Base-by-base conservation (phyloP, 2,797 vertebrate species). In the Limnodromus scolopaceus region DNA sequence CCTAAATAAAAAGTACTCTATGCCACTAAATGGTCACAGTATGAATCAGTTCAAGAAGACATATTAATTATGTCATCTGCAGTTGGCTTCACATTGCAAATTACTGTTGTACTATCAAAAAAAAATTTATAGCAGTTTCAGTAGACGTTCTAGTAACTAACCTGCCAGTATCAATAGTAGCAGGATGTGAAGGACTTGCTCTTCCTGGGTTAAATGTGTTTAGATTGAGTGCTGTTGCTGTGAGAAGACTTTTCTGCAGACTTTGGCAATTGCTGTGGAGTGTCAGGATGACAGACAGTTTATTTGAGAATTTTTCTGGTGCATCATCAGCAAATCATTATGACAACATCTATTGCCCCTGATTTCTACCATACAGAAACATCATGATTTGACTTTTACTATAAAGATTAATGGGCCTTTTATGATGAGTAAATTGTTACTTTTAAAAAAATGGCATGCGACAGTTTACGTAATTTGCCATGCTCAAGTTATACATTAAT, bases 401-500 rank as follows among this genome's bases (percentile, higher is more conserved):
- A 13, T 45, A 30, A 5, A 63, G 30, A 77, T 51, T 58, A 81
- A 63, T 4, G 3, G 27, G 28, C 13, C 30, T 86, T 32, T 70
- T 74, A 57, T 38, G 1, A 28, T 65, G 24, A 86, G 23, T 77
- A 51, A 70, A 90, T 58, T 4, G 70, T 63, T 57, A 71, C 3
- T 64, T 81, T 12, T 5, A 23, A 8, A 74, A 82, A 86, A 77
- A 58, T n/a, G 20, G 5, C 5, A 1, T 64, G n/a, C 18, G 19
- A 24, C 10, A 57, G 7, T 36, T 93, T 58, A 57, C 36, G 18
- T 43, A n/a, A 54, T 77, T 80, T 58, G 2, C 51, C 24, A 11
- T 30, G 19, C 15, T 87, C 0, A 0, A 20, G 3, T 25, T 74
- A 8, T n/a, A 11, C 9, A 12, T 46, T 32, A n/a, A 8, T 79